Conservation (phyloP, 2,113 vertebrate species). For the Poeciliopsis turrubarensis region DNA sequence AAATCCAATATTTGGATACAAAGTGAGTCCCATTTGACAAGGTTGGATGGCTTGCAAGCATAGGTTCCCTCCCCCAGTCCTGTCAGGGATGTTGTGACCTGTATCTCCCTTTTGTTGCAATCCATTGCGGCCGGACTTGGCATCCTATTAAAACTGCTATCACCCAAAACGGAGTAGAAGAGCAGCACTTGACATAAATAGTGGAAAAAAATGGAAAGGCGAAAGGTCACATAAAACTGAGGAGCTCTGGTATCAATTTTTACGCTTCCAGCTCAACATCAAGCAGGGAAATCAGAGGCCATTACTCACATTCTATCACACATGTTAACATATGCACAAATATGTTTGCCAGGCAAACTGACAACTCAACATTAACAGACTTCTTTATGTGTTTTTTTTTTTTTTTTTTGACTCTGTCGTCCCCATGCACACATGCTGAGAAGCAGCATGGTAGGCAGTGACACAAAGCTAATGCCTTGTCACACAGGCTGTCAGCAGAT, state of each 20-base stretch:
- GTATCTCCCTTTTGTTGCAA: slow-evolving; percentile 24
- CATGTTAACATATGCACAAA: slow-evolving; percentile 22
- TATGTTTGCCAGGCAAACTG: slow-evolving; percentile 39
- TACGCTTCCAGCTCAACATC: slow-evolving; percentile 33
- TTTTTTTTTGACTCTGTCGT: slow-evolving; percentile 18
- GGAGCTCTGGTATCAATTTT: slow-evolving; percentile 39
- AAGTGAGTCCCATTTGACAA: slow-evolving; percentile 37
- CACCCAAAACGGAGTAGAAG: not conserved
- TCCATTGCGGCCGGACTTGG: slow-evolving; percentile 28
- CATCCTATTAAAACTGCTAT: slow-evolving; percentile 49
- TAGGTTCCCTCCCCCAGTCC: not conserved
- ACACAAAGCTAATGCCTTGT: slow-evolving; percentile 84
- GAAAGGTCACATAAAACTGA: slow-evolving; percentile 40
- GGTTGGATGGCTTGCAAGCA: slow-evolving; percentile 30
- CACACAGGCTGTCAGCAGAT: slow-evolving; percentile 84
- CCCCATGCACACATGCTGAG: slow-evolving; percentile 64
- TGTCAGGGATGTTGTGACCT: slow-evolving; percentile 37
- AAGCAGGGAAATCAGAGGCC: slow-evolving; percentile 21
- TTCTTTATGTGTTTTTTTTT: not conserved
- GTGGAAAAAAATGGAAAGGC: slow-evolving; percentile 46
- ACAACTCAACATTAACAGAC: slow-evolving; percentile 18
- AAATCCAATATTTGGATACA: slow-evolving; percentile 42
- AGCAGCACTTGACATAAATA: slow-evolving; percentile 27
- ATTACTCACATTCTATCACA: slow-evolving; percentile 35
- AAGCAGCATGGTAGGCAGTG: slow-evolving; percentile 77